These are phyloP conservation scores for Lanistes nyassanus DNA, from an alignment of 1,140 invertebrate species.

Conservation along the genomic window DNA sequence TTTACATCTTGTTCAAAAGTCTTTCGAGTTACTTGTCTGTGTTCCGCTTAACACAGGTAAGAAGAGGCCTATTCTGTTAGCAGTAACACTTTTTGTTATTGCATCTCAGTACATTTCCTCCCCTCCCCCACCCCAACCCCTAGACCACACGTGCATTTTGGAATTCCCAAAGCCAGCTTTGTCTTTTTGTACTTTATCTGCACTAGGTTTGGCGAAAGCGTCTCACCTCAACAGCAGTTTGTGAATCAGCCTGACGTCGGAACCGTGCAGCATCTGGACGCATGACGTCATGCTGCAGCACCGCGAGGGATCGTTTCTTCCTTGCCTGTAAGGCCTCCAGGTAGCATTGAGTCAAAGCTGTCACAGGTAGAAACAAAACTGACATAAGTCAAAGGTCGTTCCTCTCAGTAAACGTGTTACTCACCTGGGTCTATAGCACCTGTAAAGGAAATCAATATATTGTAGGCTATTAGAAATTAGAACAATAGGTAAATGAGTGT, in stretches of 20 bases:
- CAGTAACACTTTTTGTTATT: too few relatives aligned
- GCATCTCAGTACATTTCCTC: not conserved
- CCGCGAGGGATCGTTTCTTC: not conserved
- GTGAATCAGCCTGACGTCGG: not conserved
- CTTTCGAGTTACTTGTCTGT: too few relatives aligned
- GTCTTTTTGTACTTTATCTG: too few relatives aligned
- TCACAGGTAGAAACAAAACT: not conserved
- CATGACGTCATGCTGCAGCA: not conserved
- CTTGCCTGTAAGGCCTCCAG: not conserved
- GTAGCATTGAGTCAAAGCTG: not conserved
- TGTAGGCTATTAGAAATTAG: too few relatives aligned
- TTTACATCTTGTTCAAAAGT: not conserved
- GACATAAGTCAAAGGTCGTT: not conserved
- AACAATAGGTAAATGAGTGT: not conserved
- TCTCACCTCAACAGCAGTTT: not conserved
- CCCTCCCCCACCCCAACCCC: not conserved
- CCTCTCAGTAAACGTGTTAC: not conserved
- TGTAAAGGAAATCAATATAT: too few relatives aligned
- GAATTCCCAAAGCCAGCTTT: too few relatives aligned
- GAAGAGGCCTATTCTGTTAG: too few relatives aligned
- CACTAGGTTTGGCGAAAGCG: too few relatives aligned
- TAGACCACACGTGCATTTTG: not conserved
- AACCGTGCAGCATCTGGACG: not conserved
- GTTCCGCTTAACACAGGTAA: too few relatives aligned
- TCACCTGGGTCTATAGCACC: too few relatives aligned